Evolutionary conservation across 2,888 invertebrate species (phyloP), one percentile per base, ranked within the genome.

Genomic region (Tenthredo notha): DNA sequence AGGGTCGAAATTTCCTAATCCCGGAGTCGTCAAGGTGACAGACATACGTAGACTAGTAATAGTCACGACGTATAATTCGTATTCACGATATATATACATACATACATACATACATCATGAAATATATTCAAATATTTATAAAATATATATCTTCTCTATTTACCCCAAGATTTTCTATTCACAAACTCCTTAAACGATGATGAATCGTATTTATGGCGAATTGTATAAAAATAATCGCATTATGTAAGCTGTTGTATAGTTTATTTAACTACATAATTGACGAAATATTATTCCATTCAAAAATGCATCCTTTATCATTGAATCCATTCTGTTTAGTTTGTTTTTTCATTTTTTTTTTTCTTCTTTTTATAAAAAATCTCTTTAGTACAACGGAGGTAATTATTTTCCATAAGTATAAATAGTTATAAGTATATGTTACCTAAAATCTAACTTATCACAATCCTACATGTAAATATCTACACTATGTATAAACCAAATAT

Each of bases 381-480:
- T 85, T 84, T 78, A 75, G 61, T 88, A 87, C 67, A 85, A 83
- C 85, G 84, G 85, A 87, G 84, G 50, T 85, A 86, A 88, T 85
- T 37, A 82, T 84, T 87, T 86, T 87, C 85, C 67, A 85, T 85
- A 84, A 86, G 85, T 90, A 91, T 92, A 92, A 92, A 92, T 92
- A 92, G 86, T 85, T 90, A 87, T 88, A 87, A 88, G 25, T 33
- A 47, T 50, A 40, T 80, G 80, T 40, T 70, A 67, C 67, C n/a
- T 47, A 43, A 61, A 43, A 47, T 67, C 29, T 50, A 67, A 89
- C 88, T 90, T 90, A 90, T 89, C 89, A 90, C 86, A 89, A 89
- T 89, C 85, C 88, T 90, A 90, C 87, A 85, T 86, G 88, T 88
- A 89, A 88, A 87, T 92, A 92, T 92, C 90, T 91, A 92, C 92